phyloP scores from a whole-genome alignment of 2,113 vertebrate genomes.

The Ahaetulla prasina region DNA sequence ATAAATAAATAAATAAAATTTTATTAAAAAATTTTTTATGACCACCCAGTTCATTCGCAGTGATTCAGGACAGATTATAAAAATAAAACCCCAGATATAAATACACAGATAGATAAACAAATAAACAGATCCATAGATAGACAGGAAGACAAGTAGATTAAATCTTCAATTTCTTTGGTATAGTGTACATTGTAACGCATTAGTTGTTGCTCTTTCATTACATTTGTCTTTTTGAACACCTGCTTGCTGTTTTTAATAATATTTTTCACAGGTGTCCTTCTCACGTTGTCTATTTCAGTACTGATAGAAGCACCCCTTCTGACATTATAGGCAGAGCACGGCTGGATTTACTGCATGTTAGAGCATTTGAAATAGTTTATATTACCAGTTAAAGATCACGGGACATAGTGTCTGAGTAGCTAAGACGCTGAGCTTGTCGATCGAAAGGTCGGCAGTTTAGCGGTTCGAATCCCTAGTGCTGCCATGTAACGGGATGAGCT shows the following conservation, averaged over 20 bases:
- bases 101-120: not conserved
- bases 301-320: not conserved
- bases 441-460: too few species aligned
- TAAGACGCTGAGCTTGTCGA: too few species aligned
- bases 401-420: too few species aligned
- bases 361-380: not conserved
- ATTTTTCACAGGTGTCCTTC: not conserved
- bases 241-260: not conserved
- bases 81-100: too few species aligned
- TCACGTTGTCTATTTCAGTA: not conserved
- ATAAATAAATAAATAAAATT: too few species aligned
- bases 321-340: not conserved
- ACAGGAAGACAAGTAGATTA: not conserved
- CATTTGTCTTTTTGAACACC: not conserved
- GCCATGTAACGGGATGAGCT: too few species aligned
- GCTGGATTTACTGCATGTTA: not conserved
- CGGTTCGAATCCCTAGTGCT: too few species aligned
- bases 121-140: not conserved
- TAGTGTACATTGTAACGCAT: not conserved
- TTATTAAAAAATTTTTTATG: too few species aligned
- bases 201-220: not conserved
- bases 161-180: not conserved
- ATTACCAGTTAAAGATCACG: not conserved
- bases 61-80: too few species aligned
- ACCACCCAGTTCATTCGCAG: too few species aligned